Base-by-base conservation (phyloP, 2,797 vertebrate genomes). In the Aeoliscus strigatus region DNA sequence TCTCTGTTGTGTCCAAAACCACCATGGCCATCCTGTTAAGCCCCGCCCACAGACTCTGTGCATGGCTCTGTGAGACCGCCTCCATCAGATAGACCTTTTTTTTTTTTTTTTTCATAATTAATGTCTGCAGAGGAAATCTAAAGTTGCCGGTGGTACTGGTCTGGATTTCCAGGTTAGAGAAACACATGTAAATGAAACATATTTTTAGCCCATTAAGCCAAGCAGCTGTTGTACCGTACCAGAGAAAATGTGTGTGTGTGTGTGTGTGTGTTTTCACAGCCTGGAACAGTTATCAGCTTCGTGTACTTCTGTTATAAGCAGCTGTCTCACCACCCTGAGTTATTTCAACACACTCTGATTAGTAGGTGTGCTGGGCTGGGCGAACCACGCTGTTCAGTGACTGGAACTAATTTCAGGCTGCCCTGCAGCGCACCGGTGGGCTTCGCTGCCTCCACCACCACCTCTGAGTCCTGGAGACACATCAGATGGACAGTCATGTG, bases 301-400 rank as follows among this genome's bases (percentile, higher is more conserved):
- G 51, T 59, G 72, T 70, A 51, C 59, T 32, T 59, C 34, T 40
- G 28, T 71, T 51, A 40, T 28, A 47, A 40, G 49, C 66, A 44
- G 38, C n/a, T 39, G 56, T 60, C 41, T 67, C 74, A 67, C 80
- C 80, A 79, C 73, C 28, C 40, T 30, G 54, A 70, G 78, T 73
- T 82, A 83, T 85, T 86, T 81, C 57, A 51, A 75, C 54, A 28
- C 54, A 17, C 50, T 0, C 70, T 84, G 78, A 86, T 86, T 81
- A 83, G 75, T 82, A 83, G 79, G 82, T 85, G 80, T 66, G 49
- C 53, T 33, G 66, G 56, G 67, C 60, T 52, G 70, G 61, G 75
- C 51, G 17, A 64, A 60, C 61, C 54, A 33, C 50, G 2, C 55
- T 39, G 63, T 70, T 71, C 70, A 38, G 27, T 42, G 73, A 71